phyloP scores from a whole-genome alignment of 2,113 vertebrate species.

The Lophochroa leadbeateri region DNA sequence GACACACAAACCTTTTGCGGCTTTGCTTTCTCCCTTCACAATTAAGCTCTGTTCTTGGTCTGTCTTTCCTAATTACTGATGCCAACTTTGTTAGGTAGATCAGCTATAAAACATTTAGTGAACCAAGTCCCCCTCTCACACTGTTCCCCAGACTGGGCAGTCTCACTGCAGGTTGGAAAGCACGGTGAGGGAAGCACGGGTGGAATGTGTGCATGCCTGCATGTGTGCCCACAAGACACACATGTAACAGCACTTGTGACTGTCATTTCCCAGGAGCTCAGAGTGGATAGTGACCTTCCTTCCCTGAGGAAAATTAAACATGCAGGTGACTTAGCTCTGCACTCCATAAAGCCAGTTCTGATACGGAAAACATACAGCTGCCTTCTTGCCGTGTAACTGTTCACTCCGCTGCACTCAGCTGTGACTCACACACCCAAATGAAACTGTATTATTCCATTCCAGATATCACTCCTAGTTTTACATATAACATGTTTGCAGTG shows the following conservation, averaged over 20 bases:
- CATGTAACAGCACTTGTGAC: rapidly evolving
- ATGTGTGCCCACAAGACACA: rapidly evolving
- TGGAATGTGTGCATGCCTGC: rapidly evolving
- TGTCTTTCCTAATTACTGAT: background rate
- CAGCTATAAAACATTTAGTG: background rate
- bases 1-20: background rate
- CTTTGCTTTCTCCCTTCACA: background rate
- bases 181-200: rapidly evolving
- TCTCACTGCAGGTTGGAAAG: background rate
- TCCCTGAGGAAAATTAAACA: background rate
- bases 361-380: background rate
- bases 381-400: background rate
- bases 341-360: background rate
- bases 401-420: background rate
- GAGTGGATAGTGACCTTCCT: background rate
- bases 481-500: background rate
- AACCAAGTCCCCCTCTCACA: background rate
- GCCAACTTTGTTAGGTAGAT: background rate
- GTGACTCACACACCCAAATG: background rate
- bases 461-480: background rate
- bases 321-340: background rate
- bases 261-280: background rate
- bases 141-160: too few relatives aligned
- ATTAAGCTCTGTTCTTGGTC: background rate
- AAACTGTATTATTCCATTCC: background rate